Percentiles rank a stretch among this genome's conserved stretches.
These are phyloP conservation scores for Arenicola marina DNA, from an alignment of 2,888 invertebrate species.

Conservation along the genomic window DNA sequence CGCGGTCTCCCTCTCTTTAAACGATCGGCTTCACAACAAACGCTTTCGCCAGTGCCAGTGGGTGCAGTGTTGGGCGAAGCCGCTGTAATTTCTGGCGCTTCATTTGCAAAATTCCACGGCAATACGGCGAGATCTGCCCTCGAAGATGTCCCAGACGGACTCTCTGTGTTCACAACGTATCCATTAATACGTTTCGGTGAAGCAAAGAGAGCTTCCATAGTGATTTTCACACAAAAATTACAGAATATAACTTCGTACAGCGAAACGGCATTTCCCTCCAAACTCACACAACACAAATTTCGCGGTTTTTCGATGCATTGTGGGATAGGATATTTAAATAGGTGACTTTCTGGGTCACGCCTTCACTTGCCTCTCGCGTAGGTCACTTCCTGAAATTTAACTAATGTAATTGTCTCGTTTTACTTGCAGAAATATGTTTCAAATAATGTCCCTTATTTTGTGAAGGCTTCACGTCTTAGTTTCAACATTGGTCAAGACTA, in stretches of 20 bases:
- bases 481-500: background rate
- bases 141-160: background rate
- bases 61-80: background rate
- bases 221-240: background rate
- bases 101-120: background rate
- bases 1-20: conserved; percentile 70
- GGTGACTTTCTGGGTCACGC: no score
- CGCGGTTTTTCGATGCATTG: conserved; percentile 2
- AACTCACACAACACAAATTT: background rate
- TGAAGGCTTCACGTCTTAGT: no score
- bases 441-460: no score
- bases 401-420: no score
- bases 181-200: conserved; percentile 5
- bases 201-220: background rate
- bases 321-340: background rate
- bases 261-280: conserved; percentile 5
- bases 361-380: no score
- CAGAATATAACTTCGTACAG: no score
- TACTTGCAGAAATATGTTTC: no score
- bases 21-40: background rate
- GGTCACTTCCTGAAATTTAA: no score
- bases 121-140: background rate
- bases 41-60: background rate
- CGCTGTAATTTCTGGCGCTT: background rate
- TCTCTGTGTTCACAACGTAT: background rate